Evolutionary conservation across 2,797 vertebrate genomes (phyloP), one percentile per base, ranked within the genome.

Genomic region (Rhinella marina): DNA sequence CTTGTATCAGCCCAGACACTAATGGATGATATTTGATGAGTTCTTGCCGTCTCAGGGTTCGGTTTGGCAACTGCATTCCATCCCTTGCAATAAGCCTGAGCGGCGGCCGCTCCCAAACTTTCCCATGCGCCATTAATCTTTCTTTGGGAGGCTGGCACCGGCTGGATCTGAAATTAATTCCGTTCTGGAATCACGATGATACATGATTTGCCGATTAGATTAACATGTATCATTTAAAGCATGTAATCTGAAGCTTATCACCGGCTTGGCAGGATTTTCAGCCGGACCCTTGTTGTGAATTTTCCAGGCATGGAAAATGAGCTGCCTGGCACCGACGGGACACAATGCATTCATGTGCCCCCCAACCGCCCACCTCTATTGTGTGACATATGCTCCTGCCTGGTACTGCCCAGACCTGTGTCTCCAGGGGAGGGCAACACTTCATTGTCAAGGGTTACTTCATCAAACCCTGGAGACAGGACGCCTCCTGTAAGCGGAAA

Each of bases 381-480:
- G 16, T 3, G 73, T 7, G 11, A 62, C 62, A 75, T 56, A 48
- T 73, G 68, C 21, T 50, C 21, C 7, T 70, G 27, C 59, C 11
- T 59, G 27, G 41, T 12, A 56, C 25, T 27, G 50, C 59, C 21
- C 25, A 64, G 48, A 73, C 80, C 86, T 32, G 23, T 41, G 68
- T 87, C 57, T 76, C 68, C 86, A 76, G 57, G 57, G 27, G 80
- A 61, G 70, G 66, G 32, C 57, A 41, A 62, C 56, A 73, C 86
- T 82, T 82, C 41, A 50, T 50, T 75, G 68, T 82, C 32, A 76
- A 87, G 86, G 56, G 59, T 87, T 72, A 82, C 72, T 82, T 81
- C 29, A 62, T 62, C 79, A 72, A 62, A 75, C 56, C 29, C 50
- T 68, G 1, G 25, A 87, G 86, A 87, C 86, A 66, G n/a, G 61